Conservation (phyloP, 2,797 vertebrate genomes). For the Siniperca undulata region DNA sequence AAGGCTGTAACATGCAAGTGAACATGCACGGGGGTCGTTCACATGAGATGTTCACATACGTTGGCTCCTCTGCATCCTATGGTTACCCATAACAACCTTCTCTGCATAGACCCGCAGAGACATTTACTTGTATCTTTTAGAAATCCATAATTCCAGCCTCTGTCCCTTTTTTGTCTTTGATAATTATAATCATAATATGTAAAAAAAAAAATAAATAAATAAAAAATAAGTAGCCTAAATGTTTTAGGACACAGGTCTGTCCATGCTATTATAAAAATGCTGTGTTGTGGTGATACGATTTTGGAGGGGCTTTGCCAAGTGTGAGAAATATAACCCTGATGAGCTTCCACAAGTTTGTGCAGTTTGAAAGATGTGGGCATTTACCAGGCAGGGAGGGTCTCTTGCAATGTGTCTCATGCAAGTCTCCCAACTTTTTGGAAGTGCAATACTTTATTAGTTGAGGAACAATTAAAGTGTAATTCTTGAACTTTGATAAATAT, state of each 20-base stretch:
- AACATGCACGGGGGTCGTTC: not conserved
- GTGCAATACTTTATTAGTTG: not conserved
- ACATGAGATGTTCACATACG: too few relatives aligned
- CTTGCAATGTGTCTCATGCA: not conserved
- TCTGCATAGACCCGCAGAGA: not conserved
- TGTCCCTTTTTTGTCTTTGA: not conserved
- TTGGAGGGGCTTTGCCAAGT: not conserved
- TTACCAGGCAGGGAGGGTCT: not conserved
- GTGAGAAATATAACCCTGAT: not conserved
- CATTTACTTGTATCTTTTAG: too few relatives aligned
- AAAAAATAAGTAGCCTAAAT: too few relatives aligned
- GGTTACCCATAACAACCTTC: not conserved
- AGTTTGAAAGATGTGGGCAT: too few relatives aligned
- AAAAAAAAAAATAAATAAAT: too few relatives aligned
- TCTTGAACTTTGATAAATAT: constrained; percentile 36
- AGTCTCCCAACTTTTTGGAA: not conserved
- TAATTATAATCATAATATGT: not conserved
- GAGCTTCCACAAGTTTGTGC: not conserved
- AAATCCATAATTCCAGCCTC: not conserved
- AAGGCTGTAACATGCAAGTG: not conserved
- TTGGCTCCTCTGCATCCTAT: too few relatives aligned
- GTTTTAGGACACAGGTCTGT: not conserved
- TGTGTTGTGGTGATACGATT: not conserved
- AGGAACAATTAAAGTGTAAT: not conserved
- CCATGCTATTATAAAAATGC: not conserved